These are phyloP conservation scores for Podarcis muralis DNA, from an alignment of 2,113 vertebrate genomes.

Conservation along the genomic window DNA sequence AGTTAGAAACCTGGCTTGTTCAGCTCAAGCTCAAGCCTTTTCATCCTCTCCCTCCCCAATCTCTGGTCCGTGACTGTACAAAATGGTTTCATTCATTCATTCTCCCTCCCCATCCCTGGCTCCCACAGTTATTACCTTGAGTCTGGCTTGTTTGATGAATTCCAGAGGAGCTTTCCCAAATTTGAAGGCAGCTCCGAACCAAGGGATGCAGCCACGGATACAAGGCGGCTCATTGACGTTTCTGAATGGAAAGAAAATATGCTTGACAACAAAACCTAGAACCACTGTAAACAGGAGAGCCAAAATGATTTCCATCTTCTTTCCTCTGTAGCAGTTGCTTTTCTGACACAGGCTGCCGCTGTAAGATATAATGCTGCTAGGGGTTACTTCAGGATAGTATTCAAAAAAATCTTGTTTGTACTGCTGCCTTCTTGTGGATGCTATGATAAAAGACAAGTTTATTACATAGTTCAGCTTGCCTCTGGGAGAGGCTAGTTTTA, in stretches of 20 bases:
- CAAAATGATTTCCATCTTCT: conserved; percentile 47
- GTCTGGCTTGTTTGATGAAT: conserved; percentile 79
- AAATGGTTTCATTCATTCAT: neutral
- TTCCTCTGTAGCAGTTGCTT: neutral
- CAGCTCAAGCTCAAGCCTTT: neutral
- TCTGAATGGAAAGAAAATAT: conserved; percentile 57
- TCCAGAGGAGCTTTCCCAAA: conserved; percentile 81
- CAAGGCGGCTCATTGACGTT: conserved; percentile 71
- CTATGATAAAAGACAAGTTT: neutral
- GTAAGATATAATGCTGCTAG: neutral
- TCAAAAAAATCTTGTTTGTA: neutral
- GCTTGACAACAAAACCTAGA: conserved; percentile 57
- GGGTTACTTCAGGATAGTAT: no score
- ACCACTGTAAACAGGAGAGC: conserved; percentile 40
- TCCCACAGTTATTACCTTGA: conserved; percentile 69
- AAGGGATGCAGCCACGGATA: conserved; percentile 83
- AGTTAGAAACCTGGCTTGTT: neutral
- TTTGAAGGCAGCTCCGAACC: conserved; percentile 80
- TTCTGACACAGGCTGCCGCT: neutral
- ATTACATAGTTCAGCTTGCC: neutral
- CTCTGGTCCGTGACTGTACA: no score
- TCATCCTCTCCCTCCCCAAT: neutral
- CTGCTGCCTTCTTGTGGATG: neutral
- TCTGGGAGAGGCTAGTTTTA: neutral
- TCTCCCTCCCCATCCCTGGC: conserved; percentile 10